Evolutionary conservation across 37 sponge, comb jelly and placozoan genomes (phyloP), one percentile per base, ranked within the genome.

Genomic region (Oopsacas minuta): DNA sequence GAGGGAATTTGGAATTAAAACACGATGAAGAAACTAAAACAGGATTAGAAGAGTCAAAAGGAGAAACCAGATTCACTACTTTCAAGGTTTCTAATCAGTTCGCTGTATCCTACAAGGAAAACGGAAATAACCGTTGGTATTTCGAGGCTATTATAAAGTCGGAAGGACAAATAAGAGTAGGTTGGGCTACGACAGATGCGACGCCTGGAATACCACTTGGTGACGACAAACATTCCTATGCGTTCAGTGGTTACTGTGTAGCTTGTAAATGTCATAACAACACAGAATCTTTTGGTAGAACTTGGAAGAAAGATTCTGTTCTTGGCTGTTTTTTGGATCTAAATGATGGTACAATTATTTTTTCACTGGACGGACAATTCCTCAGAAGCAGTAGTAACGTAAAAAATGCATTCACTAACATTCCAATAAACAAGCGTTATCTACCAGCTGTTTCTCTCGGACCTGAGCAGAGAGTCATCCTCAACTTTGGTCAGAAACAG

Each of bases 221-320:
- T 3, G 75, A 61, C 30, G 75, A 61, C 75, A 61, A 61, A n/a
- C 75, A 61, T 61, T 61, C 75, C 75, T 61, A 61, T n/a, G 75
- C 75, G 5, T 61, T 61, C 75, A 61, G 75, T 61, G 75, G 75
- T 25, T 61, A 61, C 75, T 12, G 22, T 5, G 75, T 61, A n/a
- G 75, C 75, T 10, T 61, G 75, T 34, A 61, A 61, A n/a, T 61
- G 75, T 61, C 75, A 61, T 34, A 61, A 61, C 28, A 61, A 61
- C 22, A 61, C 30, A n/a, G 75, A 61, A 12, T 61, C 75, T 32
- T 61, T 61, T n/a, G 75, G 75, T 25, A 61, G 22, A 61, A 61
- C 75, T n/a, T 61, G 75, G 75, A 61, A 61, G 75, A 61, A 61
- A n/a, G 75, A 61, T 12, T 61, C 75, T 3, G 28, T 61, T n/a